These are phyloP conservation scores for Spicauda simplicius DNA, from an alignment of 2,888 invertebrate genomes.

Conservation along the genomic window DNA sequence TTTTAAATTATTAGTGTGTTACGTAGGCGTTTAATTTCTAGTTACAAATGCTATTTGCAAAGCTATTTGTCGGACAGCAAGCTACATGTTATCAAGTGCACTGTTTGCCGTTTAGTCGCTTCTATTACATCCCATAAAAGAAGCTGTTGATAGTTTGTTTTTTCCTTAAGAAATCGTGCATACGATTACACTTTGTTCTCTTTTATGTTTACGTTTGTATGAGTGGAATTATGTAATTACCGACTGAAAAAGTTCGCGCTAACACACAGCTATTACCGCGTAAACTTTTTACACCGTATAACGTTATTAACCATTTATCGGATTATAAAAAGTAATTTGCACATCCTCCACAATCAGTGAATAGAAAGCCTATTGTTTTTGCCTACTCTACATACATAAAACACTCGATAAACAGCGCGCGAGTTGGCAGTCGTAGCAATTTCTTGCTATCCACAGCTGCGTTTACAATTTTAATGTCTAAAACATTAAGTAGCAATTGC, in stretches of 20 bases:
- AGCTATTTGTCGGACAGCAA: too few relatives aligned
- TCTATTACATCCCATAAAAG: background rate
- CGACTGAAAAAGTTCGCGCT: slow-evolving; percentile 33
- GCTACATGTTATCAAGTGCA: too few relatives aligned
- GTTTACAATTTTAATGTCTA: slow-evolving; percentile 73
- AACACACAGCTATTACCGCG: slow-evolving; percentile 49
- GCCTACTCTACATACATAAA: slow-evolving; percentile 55
- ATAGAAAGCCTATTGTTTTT: slow-evolving; percentile 63
- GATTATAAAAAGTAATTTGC: slow-evolving; percentile 59
- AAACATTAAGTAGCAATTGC: slow-evolving; percentile 75
- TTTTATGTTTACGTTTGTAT: slow-evolving; percentile 4
- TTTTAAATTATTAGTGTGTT: too few relatives aligned
- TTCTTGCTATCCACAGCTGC: slow-evolving; percentile 64
- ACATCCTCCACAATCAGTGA: slow-evolving; percentile 58
- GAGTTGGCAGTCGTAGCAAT: slow-evolving; percentile 67
- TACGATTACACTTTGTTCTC: background rate
- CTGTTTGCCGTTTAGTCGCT: background rate
- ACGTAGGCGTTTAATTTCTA: too few relatives aligned
- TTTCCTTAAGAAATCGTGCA: background rate
- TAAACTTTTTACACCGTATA: slow-evolving; percentile 42
- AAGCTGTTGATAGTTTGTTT: background rate
- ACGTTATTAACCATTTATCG: slow-evolving; percentile 64
- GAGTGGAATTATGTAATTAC: slow-evolving; percentile 22
- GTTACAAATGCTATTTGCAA: too few relatives aligned
- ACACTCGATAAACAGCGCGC: slow-evolving; percentile 55